phyloP scores from a whole-genome alignment of 1,140 invertebrate genomes.

The Megalonaias nervosa region DNA sequence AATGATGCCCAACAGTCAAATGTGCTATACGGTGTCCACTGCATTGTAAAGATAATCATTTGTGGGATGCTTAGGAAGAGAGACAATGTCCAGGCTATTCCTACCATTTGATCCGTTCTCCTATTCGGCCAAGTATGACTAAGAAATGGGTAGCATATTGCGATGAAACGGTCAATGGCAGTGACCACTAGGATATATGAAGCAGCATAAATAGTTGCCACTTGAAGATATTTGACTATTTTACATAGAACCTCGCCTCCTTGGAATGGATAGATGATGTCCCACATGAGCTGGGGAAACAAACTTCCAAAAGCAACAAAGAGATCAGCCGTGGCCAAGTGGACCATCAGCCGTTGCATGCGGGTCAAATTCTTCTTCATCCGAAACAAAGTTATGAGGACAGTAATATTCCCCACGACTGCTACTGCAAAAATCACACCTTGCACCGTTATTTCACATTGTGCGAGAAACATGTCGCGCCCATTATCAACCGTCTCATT shows the following conservation, averaged over 20 bases:
- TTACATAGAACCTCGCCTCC: slow-evolving; percentile 78
- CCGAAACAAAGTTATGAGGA: slow-evolving; percentile 74
- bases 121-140: slow-evolving; percentile 62
- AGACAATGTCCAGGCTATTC: slow-evolving; percentile 76
- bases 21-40: slow-evolving; percentile 33
- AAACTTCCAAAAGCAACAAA: slow-evolving; percentile 82
- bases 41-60: slow-evolving; percentile 66
- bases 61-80: slow-evolving; percentile 79
- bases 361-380: slow-evolving; percentile 77
- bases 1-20: slow-evolving; percentile 81
- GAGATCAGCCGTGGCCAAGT: slow-evolving; percentile 82
- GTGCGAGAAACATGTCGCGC: slow-evolving; percentile 29
- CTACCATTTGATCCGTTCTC: slow-evolving; percentile 71
- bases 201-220: slow-evolving; percentile 92
- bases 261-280: slow-evolving; percentile 78
- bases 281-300: slow-evolving; percentile 83
- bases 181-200: slow-evolving; percentile 95
- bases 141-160: slow-evolving; percentile 80
- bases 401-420: slow-evolving; percentile 78
- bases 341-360: slow-evolving; percentile 84
- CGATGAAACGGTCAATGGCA: slow-evolving; percentile 89
- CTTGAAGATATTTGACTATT: slow-evolving; percentile 80
- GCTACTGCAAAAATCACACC: slow-evolving; percentile 78
- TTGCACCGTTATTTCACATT: slow-evolving; percentile 51
- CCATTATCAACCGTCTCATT: too few species aligned